phyloP scores from a whole-genome alignment of 92 coral and sea anemone genomes.

The Metridium senile region DNA sequence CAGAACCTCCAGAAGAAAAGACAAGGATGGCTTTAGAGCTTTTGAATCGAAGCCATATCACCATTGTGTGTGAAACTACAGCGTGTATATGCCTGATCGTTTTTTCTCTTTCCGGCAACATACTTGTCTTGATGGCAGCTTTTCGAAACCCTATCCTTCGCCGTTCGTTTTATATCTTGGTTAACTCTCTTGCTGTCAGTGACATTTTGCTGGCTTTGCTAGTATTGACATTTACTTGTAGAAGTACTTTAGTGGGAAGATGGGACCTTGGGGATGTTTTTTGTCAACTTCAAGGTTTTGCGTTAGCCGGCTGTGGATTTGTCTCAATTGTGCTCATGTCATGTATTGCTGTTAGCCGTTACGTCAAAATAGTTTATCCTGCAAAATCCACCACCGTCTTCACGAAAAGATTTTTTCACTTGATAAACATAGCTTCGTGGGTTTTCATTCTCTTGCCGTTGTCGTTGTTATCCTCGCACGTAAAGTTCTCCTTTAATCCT shows the following conservation, averaged over 20 bases:
- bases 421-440: conserved; percentile 39
- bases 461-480: conserved; percentile 13
- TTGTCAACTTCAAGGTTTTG: conserved; percentile 51
- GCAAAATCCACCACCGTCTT: conserved; percentile 27
- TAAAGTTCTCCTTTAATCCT: conserved; percentile 39
- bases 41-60: not conserved
- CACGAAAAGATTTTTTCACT: conserved; percentile 27
- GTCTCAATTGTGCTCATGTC: conserved; percentile 34
- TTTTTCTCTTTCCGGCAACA: conserved; percentile 38
- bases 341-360: conserved; percentile 48
- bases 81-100: not conserved
- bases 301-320: conserved; percentile 41
- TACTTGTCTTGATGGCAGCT: conserved; percentile 42
- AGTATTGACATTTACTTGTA: conserved; percentile 40
- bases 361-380: conserved; percentile 42
- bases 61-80: conserved; percentile 22
- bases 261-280: conserved; percentile 40
- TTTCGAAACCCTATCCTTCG: conserved; percentile 48
- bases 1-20: not conserved
- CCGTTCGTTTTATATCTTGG: conserved; percentile 36
- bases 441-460: conserved; percentile 17
- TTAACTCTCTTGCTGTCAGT: conserved; percentile 39
- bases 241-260: conserved; percentile 26
- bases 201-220: conserved; percentile 35
- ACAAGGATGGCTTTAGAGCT: conserved; percentile 20